Conservation (phyloP, 2,797 vertebrate species). For the Lophius americanus region DNA sequence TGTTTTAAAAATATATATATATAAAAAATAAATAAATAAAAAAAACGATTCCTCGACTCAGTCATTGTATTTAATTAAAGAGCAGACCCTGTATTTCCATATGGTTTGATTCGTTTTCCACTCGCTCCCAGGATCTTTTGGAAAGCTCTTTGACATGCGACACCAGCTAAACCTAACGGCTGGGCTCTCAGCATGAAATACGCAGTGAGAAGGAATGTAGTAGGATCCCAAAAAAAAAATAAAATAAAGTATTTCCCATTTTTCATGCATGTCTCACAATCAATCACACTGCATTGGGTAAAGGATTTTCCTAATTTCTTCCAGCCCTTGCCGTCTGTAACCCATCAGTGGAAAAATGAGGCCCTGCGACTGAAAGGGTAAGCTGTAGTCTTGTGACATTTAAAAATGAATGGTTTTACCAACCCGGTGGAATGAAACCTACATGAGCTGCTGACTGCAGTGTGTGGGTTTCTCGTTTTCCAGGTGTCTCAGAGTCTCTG, state of each 20-base stretch:
- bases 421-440: constrained; percentile 5
- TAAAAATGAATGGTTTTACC: constrained; percentile 39
- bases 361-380: constrained; percentile 31
- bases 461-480: constrained; percentile 19
- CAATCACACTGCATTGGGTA: constrained; percentile 48
- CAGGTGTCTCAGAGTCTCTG: neutral
- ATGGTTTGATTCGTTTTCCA: neutral
- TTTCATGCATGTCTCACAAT: constrained; percentile 46
- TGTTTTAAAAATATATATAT: neutral
- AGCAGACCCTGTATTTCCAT: neutral
- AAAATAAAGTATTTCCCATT: constrained; percentile 32
- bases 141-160: constrained; percentile 26
- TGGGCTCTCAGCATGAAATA: constrained; percentile 7
- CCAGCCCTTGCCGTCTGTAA: constrained; percentile 34
- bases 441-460: constrained; percentile 3
- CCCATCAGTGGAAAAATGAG: constrained; percentile 42
- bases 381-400: constrained; percentile 41
- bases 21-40: neutral
- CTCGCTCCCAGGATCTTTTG: neutral
- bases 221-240: constrained; percentile 35
- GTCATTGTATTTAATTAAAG: no score
- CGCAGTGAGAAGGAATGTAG: constrained; percentile 33
- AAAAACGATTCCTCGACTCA: no score
- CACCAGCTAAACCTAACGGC: constrained; percentile 6
- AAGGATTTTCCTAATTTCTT: constrained; percentile 1